Conservation (phyloP, 30 jellyfish, hydroid and myxozoan genomes). For the Turritopsis rubra region DNA sequence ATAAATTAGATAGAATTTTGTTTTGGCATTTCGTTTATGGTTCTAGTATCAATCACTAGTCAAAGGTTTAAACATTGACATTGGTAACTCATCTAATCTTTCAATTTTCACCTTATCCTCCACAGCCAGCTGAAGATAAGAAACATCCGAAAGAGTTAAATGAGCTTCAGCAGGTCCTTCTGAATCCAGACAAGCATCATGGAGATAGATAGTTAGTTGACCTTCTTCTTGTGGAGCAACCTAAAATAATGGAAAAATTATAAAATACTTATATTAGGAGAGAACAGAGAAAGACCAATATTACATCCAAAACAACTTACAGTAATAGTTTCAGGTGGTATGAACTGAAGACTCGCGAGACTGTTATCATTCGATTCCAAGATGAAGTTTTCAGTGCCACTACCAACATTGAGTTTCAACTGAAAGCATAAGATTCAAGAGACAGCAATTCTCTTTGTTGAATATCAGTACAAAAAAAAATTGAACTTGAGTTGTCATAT, state of each 20-base stretch:
- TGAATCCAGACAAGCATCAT: conserved; percentile 84
- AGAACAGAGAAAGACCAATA: neutral
- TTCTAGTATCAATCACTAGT: too few relatives aligned
- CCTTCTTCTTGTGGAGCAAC: conserved; percentile 82
- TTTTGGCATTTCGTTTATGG: too few relatives aligned
- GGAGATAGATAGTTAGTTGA: conserved; percentile 35
- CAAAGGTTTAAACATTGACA: neutral
- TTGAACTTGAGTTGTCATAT: too few relatives aligned
- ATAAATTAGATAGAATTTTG: too few relatives aligned
- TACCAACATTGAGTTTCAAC: conserved; percentile 22
- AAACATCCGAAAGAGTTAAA: conserved; percentile 55
- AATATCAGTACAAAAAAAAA: too few relatives aligned
- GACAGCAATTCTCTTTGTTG: too few relatives aligned
- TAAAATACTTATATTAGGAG: neutral
- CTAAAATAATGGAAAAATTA: conserved; percentile 27
- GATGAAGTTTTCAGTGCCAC: conserved; percentile 66
- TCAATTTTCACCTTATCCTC: conserved; percentile 66
- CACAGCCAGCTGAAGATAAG: conserved; percentile 47
- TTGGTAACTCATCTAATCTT: neutral
- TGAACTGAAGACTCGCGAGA: conserved; percentile 34
- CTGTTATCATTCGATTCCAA: conserved; percentile 46
- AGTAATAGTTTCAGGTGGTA: conserved; percentile 29
- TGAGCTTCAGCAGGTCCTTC: conserved; percentile 73
- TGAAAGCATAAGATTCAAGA: conserved; percentile 8
- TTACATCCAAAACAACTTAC: conserved; percentile 5